Conservation (phyloP, 2,888 invertebrate genomes). For the Andrena praecox region DNA sequence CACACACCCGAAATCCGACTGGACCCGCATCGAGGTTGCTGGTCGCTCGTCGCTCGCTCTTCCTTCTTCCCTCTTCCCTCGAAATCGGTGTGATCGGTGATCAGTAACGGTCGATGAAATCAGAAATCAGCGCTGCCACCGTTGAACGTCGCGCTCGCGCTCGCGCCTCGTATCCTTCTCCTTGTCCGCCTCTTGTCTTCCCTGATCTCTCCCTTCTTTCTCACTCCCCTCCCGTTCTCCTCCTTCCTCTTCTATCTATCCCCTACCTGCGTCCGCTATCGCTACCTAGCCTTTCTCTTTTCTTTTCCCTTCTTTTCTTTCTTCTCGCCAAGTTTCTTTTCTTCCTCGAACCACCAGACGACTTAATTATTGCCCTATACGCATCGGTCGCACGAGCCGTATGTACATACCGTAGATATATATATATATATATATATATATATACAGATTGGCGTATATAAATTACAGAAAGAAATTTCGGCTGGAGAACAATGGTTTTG, state of each 20-base stretch:
- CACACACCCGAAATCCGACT: conserved; percentile 12
- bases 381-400: background rate
- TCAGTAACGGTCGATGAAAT: conserved; percentile 56
- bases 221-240: conserved; percentile 5
- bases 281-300: conserved; percentile 35
- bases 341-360: background rate
- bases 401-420: background rate
- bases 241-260: conserved; percentile 22
- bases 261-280: background rate
- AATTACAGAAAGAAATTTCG: conserved; percentile 4
- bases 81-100: conserved; percentile 40
- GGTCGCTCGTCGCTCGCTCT: no score
- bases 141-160: conserved; percentile 71
- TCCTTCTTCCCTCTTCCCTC: conserved; percentile 13
- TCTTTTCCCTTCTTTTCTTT: conserved; percentile 24
- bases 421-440: no score
- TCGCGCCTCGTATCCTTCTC: conserved; percentile 23
- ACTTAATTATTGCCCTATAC: background rate
- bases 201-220: background rate
- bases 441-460: background rate
- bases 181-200: background rate
- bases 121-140: conserved; percentile 74
- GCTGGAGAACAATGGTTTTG: conserved; percentile 1
- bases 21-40: conserved; percentile 39
- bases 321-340: conserved; percentile 13